These are phyloP conservation scores for Eupeodes luniger DNA, from an alignment of 2,888 invertebrate genomes.

Conservation along the genomic window DNA sequence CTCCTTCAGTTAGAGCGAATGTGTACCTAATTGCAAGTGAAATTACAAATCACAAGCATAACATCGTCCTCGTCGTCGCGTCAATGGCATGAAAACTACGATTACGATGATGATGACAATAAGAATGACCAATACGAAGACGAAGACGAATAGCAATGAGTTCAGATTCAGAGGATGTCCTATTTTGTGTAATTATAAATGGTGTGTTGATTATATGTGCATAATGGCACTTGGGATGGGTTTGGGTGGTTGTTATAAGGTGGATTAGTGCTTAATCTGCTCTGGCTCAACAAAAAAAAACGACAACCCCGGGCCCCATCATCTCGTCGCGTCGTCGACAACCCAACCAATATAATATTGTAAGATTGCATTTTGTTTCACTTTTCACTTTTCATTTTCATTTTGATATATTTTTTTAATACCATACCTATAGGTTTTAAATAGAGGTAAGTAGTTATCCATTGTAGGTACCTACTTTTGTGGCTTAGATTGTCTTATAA, in stretches of 20 bases:
- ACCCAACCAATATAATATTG: slow-evolving; percentile 32
- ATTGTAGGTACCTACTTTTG: neutral
- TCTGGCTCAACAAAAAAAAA: neutral
- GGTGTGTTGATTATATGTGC: slow-evolving; percentile 52
- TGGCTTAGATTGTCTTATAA: neutral
- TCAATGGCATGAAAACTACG: neutral
- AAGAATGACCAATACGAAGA: neutral
- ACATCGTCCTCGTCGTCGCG: neutral
- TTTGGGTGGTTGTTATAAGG: neutral
- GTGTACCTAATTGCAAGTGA: slow-evolving; percentile 49
- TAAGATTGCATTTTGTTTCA: neutral
- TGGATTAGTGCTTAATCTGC: slow-evolving; percentile 2
- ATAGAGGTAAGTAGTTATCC: neutral
- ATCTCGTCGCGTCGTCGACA: neutral
- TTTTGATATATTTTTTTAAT: too few species aligned
- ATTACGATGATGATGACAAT: neutral
- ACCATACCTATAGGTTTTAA: neutral
- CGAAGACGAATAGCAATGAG: slow-evolving; percentile 4
- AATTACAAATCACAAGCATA: slow-evolving; percentile 57
- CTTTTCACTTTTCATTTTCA: too few species aligned
- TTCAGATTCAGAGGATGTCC: neutral
- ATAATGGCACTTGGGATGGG: slow-evolving; percentile 24
- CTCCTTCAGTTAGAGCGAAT: slow-evolving; percentile 46
- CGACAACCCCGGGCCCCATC: neutral
- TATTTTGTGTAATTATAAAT: slow-evolving; percentile 46